These are phyloP conservation scores for Syngnathus typhle DNA, from an alignment of 2,113 vertebrate species.

Conservation along the genomic window DNA sequence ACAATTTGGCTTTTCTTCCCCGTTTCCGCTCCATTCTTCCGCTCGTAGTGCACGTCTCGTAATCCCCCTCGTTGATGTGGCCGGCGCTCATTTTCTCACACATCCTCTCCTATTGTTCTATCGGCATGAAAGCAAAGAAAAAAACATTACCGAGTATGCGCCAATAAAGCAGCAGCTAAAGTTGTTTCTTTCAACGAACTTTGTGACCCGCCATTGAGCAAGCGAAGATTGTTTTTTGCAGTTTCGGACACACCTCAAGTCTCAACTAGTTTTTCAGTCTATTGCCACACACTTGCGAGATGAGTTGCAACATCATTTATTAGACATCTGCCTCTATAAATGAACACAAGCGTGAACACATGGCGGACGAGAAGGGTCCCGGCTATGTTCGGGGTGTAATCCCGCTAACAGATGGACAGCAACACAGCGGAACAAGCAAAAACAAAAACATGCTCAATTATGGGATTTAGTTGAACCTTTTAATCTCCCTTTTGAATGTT, in stretches of 20 bases:
- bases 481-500: not conserved
- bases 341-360: not conserved
- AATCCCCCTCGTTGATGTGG: not conserved
- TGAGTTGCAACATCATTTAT: not conserved
- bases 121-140: not conserved
- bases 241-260: not conserved
- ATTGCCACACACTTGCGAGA: not conserved
- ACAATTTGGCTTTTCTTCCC: conserved; percentile 4
- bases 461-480: not conserved
- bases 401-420: not conserved
- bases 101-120: not conserved
- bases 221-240: not conserved
- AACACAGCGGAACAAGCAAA: not conserved
- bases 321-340: not conserved
- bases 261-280: not conserved
- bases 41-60: not conserved
- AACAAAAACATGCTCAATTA: not conserved
- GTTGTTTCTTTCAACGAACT: not conserved
- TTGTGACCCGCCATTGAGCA: not conserved
- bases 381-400: not conserved
- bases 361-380: not conserved
- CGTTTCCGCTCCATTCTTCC: not conserved
- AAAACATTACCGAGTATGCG: not conserved
- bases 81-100: not conserved
- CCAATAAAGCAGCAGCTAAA: not conserved